Conservation (phyloP, 2,113 vertebrate genomes). For the Oxygymnocypris stewartii region DNA sequence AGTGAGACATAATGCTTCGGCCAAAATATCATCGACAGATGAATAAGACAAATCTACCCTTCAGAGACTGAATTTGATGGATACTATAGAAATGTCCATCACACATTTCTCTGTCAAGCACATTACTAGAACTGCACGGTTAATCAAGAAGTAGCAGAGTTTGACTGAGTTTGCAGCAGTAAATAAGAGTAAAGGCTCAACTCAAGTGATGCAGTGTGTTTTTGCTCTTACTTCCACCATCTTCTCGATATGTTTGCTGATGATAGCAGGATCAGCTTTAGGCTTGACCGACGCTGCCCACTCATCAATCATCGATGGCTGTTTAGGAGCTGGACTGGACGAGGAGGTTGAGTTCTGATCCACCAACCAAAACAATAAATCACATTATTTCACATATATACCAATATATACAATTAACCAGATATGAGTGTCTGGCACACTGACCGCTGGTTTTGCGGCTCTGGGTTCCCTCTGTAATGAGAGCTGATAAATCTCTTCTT, state of each 20-base stretch:
- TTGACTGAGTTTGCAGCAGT: background rate
- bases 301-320: slow-evolving; percentile 79
- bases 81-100: background rate
- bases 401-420: background rate
- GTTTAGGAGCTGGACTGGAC: slow-evolving; percentile 71
- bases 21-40: background rate
- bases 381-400: background rate
- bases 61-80: background rate
- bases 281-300: slow-evolving; percentile 86
- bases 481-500: slow-evolving; percentile 91
- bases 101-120: background rate
- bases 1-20: background rate
- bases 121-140: background rate
- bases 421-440: background rate
- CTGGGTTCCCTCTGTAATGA: slow-evolving; percentile 87
- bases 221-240: slow-evolving; percentile 85
- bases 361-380: slow-evolving; percentile 39
- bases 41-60: background rate
- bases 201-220: background rate
- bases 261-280: slow-evolving; percentile 82
- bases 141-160: background rate
- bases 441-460: slow-evolving; percentile 77
- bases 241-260: slow-evolving; percentile 89
- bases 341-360: slow-evolving; percentile 76
- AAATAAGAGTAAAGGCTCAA: background rate